phyloP scores from a whole-genome alignment of 2,797 vertebrate genomes.

The Sciurus vulgaris region DNA sequence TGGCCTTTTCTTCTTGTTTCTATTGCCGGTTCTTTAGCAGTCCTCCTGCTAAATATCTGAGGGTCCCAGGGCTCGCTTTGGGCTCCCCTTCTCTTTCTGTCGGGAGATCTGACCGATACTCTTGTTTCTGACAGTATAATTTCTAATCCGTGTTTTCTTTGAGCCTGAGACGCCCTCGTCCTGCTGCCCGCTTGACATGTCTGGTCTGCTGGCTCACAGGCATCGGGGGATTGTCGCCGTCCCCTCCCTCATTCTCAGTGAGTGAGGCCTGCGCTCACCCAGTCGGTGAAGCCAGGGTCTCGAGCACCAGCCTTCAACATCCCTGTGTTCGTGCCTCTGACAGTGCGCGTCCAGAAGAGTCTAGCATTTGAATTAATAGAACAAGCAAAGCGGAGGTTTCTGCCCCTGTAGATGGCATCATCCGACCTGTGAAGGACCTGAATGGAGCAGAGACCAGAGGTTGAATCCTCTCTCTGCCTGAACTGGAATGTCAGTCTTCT shows the following conservation, averaged over 20 bases:
- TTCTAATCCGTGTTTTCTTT: background rate
- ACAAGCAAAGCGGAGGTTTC: background rate
- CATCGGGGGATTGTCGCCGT: background rate
- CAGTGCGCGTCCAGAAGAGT: background rate
- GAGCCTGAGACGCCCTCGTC: background rate
- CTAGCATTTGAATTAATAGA: background rate
- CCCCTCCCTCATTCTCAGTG: background rate
- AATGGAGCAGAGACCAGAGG: background rate
- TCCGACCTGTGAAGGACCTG: background rate
- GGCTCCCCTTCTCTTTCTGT: background rate
- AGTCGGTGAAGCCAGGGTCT: background rate
- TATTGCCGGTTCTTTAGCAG: background rate
- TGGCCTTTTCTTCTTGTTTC: background rate
- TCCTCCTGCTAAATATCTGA: background rate
- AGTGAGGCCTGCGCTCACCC: no score
- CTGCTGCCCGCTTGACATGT: accelerated
- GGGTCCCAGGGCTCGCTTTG: background rate
- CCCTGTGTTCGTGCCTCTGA: background rate
- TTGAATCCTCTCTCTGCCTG: background rate
- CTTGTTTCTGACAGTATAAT: background rate
- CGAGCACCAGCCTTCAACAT: background rate
- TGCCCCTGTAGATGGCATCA: background rate
- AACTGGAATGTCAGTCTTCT: background rate
- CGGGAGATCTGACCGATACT: background rate
- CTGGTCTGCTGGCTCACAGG: background rate